These are phyloP conservation scores for Tolypeutes matacus DNA, from an alignment of 2,797 vertebrate species.

Conservation along the genomic window DNA sequence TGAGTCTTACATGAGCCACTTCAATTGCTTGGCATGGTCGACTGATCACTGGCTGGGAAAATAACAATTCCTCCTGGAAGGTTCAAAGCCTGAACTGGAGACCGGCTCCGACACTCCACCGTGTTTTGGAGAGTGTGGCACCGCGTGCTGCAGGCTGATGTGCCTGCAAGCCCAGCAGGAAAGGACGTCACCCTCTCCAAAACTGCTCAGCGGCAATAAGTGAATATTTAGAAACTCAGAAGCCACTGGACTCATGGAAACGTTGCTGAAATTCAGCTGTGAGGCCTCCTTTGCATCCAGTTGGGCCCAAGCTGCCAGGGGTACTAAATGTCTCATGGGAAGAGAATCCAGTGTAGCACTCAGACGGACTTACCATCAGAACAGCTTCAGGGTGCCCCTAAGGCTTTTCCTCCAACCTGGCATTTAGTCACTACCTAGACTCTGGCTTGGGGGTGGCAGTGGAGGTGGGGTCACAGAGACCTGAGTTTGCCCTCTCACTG, in stretches of 20 bases:
- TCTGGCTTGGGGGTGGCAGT: too few species aligned
- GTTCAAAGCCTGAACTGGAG: slow-evolving; percentile 36
- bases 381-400: neutral
- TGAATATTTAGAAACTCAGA: neutral
- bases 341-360: neutral
- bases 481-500: neutral
- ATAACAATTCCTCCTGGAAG: slow-evolving; percentile 34
- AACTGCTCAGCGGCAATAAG: neutral
- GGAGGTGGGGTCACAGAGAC: neutral
- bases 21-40: slow-evolving; percentile 74
- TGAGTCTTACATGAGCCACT: slow-evolving; percentile 58
- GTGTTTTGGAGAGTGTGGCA: neutral
- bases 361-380: neutral
- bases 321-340: neutral
- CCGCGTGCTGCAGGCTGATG: neutral
- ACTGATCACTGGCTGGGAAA: slow-evolving; percentile 51
- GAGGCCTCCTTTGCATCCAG: neutral
- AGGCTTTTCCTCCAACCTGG: neutral
- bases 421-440: neutral
- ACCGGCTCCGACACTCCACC: neutral
- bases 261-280: neutral
- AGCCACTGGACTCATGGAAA: accelerated
- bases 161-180: neutral
- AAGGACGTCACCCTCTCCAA: neutral
- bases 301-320: neutral